Evolutionary conservation across 2,797 vertebrate species (phyloP).

Genomic region (Eulemur rubriventer): DNA sequence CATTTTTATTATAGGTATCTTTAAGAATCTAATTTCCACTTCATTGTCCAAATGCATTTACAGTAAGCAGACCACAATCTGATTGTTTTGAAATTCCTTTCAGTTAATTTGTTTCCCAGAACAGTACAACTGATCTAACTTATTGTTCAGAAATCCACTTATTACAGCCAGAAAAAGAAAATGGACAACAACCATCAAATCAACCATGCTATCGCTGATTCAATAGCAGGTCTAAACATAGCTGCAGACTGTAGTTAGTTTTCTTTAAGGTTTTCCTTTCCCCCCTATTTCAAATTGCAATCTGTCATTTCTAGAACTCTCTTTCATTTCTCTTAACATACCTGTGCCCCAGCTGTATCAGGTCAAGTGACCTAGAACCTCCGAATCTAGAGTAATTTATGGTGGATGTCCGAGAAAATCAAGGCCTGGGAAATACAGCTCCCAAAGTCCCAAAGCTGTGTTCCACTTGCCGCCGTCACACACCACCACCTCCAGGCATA

Average conservation of each 20-base stretch:
- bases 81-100: conserved; percentile 53
- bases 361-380: not conserved
- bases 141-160: conserved; percentile 61
- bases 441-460: not conserved
- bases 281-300: not conserved
- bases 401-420: not conserved
- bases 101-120: conserved; percentile 47
- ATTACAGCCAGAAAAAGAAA: conserved; percentile 39
- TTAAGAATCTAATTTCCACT: conserved; percentile 26
- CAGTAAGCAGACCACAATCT: not conserved
- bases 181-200: conserved; percentile 5
- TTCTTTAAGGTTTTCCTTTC: conserved; percentile 34
- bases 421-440: not conserved
- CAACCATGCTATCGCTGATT: conserved; percentile 7
- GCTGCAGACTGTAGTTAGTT: not conserved
- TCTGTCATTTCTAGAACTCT: not conserved
- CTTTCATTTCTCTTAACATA: conserved; percentile 36
- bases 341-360: not conserved
- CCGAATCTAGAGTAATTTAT: not conserved
- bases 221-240: conserved; percentile 38
- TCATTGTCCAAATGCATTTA: conserved; percentile 36
- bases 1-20: conserved; percentile 31
- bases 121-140: conserved; percentile 44
- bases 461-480: no score
- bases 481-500: not conserved